Conservation (phyloP, 1,140 invertebrate genomes). For the Macrobrachium rosenbergii region DNA sequence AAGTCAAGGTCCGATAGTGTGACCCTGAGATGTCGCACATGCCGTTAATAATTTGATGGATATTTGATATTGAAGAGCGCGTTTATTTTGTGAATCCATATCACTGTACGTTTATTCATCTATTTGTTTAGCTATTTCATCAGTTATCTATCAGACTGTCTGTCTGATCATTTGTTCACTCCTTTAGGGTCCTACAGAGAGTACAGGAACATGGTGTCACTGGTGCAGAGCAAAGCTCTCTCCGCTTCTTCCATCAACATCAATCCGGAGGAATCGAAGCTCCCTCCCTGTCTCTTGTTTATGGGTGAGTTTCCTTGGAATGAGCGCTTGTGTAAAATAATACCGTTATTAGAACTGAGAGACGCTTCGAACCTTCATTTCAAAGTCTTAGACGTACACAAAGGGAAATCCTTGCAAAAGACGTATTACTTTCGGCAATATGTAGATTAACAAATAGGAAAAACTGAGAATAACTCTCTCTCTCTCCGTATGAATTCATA, state of each 20-base stretch:
- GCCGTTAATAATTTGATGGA: no score
- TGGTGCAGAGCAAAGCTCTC: constrained; percentile 44
- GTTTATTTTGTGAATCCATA: constrained; percentile 2
- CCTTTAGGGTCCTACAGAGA: constrained; percentile 62
- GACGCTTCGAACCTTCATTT: neutral
- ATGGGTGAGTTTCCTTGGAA: constrained; percentile 35
- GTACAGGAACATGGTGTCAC: constrained; percentile 56
- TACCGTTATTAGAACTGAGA: neutral
- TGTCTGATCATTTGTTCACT: neutral
- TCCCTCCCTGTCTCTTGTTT: constrained; percentile 55
- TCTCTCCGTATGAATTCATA: no score
- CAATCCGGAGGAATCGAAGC: constrained; percentile 19
- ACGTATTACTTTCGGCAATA: no score
- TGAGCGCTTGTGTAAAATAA: neutral
- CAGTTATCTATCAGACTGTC: neutral
- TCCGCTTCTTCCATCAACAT: constrained; percentile 40
- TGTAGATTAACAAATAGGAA: no score
- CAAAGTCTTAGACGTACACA: neutral
- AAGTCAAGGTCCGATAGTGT: no score
- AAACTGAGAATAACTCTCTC: no score
- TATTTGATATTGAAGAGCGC: no score
- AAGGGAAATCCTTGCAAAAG: no score
- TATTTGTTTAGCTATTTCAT: neutral
- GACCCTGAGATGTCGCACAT: no score
- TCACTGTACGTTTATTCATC: neutral